Evolutionary conservation across 2,113 vertebrate species (phyloP), one percentile per base, ranked within the genome.

Genomic region (Oplegnathus fasciatus): DNA sequence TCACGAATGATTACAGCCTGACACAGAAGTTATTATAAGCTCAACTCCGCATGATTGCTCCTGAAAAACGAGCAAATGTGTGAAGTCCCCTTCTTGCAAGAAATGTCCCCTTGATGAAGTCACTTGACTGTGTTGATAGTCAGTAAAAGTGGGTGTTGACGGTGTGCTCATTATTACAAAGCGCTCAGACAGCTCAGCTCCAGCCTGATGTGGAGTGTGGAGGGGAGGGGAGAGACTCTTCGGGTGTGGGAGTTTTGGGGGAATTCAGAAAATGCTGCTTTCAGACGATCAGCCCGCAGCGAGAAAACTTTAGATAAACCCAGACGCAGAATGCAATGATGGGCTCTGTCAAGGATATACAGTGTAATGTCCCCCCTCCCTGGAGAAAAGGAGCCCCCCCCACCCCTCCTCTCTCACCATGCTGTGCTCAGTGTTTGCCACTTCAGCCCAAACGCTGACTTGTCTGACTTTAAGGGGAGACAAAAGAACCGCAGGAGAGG

Each of bases 181-280:
- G 89, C 77, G 73, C 78, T 64, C 75, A 81, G 81, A 85, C 83
- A 71, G 65, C 76, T 86, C 71, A 67, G 37, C 67, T 74, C 68
- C 79, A 62, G 82, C 52, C 71, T 75, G 86, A 60, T 84, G 87
- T 17, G 75, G 86, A 75, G 81, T 0, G 79, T 7, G 66, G 28
- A 13, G 48, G 73, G 60, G 69, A 28, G 86, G 85, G 60, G 89
- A 73, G 89, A 52, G 81, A 37, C 20, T 91, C 46, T 48, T 74
- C 65, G 69, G 85, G 84, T 88, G 95, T 95, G 93, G 95, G 95
- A 95, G 94, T 95, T 95, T 94, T 91, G 90, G 94, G 94, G 94
- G 94, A 95, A 95, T 95, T 95, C 94, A 94, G 94, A 95, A 94
- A 95, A 95, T 95, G 94, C 83, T 92, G 89, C 80, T 84, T 89